Evolutionary conservation across 2,113 vertebrate species (phyloP), one percentile per base, ranked within the genome.

Genomic region (Ranitomeya imitator): DNA sequence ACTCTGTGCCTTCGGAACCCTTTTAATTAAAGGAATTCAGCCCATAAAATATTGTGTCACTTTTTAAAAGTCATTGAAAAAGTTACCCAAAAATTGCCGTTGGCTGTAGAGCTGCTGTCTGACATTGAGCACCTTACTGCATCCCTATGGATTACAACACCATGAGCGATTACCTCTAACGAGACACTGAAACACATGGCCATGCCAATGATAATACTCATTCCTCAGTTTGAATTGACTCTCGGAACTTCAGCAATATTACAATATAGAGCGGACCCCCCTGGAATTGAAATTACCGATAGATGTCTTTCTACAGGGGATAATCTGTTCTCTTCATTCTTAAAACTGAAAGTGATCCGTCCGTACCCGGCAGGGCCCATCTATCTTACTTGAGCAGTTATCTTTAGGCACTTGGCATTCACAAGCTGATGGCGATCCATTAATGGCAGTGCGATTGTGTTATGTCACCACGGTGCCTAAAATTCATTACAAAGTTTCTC

Each of bases 261-360:
- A 85, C n/a, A 60, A 85, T 73, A 85, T 69, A 74, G 10, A 61
- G 10, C 15, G 7, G 57, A 77, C 71, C 73, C 81, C 79, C 71
- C 85, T 51, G 73, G 57, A 76, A 76, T 21, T 23, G 73, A 77
- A 77, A 86, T 79, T 63, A 13, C 79, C 63, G 61, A 59, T 60
- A 54, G 77, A 87, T 60, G 37, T 87, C 86, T 82, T 87, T 82
- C 86, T 73, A 54, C 63, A 73, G 63, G n/a, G 65, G 52, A 69
- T 87, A 87, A 87, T 73, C 86, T 81, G 51, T 81, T 81, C 54
- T 79, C 69, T 76, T 63, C 51, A 86, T 86, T 86, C 85, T 79
- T 61, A 78, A 79, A 86, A 86, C 60, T 79, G 65, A 83, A 63
- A 79, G 74, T 79, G 85, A 86, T 79, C 76, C 55, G 59, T 79